A percentile compares a stretch with the other conserved stretches of the same genome.
Evolutionary conservation across 2,888 invertebrate species (phyloP).

Genomic region (Polydrusus pterygomalis): DNA sequence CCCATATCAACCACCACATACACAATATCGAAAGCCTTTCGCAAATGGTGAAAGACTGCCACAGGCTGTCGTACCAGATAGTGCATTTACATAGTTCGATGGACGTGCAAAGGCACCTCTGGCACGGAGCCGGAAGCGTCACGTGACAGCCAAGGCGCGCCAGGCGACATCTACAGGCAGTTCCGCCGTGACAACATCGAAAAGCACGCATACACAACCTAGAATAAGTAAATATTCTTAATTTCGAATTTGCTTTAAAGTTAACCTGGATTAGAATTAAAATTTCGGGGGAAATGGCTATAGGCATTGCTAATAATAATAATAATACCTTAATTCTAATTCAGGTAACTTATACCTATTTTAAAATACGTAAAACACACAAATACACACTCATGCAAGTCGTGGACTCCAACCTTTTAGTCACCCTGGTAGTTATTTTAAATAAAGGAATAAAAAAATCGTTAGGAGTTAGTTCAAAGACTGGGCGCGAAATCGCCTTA

Average conservation of each 20-base stretch:
- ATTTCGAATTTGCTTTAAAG: neutral
- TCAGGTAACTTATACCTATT: no score
- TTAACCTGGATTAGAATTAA: neutral
- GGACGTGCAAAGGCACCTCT: conserved; percentile 96
- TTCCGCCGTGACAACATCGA: conserved; percentile 27
- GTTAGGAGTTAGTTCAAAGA: no score
- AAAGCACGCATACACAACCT: conserved; percentile 45
- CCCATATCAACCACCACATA: neutral
- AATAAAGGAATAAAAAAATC: no score
- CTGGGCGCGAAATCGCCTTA: no score
- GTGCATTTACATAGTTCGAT: conserved; percentile 94
- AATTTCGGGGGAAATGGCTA: neutral
- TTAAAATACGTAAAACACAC: no score
- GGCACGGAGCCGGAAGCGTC: conserved; percentile 90
- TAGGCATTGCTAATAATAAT: no score
- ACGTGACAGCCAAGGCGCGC: neutral
- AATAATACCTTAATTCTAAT: no score
- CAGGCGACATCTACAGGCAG: conserved; percentile 34
- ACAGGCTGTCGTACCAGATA: conserved; percentile 99
- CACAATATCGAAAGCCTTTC: conserved; percentile 16
- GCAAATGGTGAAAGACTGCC: conserved; percentile 63
- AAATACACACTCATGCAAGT: no score
- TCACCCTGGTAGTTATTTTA: no score
- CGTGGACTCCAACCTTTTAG: no score
- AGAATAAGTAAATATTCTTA: conserved; percentile 32